Conservation (phyloP, 2,113 vertebrate species). For the Chamaetylas fuelleborni region DNA sequence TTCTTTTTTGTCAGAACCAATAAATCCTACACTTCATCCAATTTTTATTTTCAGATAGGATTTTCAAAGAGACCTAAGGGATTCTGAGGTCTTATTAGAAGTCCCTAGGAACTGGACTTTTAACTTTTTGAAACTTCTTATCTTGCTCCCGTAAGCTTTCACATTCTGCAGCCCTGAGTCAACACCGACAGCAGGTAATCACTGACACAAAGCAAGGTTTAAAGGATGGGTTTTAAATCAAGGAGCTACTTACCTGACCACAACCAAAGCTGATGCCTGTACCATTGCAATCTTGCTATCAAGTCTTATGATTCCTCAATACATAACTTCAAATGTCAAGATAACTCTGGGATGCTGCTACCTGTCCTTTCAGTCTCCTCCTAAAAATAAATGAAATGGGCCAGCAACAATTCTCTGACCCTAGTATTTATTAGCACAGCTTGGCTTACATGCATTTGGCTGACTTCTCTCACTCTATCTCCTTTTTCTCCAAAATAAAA, state of each 20-base stretch:
- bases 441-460: background rate
- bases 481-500: background rate
- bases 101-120: background rate
- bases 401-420: background rate
- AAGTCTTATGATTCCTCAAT: background rate
- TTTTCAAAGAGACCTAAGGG: constrained; percentile 20
- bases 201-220: background rate
- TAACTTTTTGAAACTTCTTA: constrained; percentile 21
- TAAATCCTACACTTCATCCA: constrained; percentile 30
- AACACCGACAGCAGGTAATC: background rate
- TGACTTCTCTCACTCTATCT: background rate
- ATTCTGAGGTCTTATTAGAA: constrained; percentile 25
- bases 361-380: background rate
- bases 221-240: background rate
- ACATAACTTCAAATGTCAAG: background rate
- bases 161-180: background rate
- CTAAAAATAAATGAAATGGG: background rate
- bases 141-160: background rate
- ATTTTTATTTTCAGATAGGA: constrained; percentile 39
- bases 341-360: background rate
- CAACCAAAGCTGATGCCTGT: background rate
- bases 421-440: background rate
- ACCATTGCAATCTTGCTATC: background rate
- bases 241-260: background rate
- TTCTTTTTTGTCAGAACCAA: background rate